Conservation (phyloP, 2,797 vertebrate species). For the Lepilemur ruficaudatus region DNA sequence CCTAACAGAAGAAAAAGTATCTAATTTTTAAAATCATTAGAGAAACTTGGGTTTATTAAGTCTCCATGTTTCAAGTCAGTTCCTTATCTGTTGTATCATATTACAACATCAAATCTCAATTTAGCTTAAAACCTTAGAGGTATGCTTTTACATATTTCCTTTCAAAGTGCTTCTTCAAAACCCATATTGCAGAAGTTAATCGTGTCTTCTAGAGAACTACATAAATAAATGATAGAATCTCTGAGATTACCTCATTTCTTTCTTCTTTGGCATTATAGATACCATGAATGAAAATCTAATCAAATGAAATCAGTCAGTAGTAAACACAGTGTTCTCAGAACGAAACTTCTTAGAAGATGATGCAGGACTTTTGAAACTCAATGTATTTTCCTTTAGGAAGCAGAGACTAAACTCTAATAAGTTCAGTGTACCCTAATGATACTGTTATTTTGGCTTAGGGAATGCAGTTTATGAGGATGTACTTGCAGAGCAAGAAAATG, state of each 20-base stretch:
- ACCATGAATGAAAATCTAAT: conserved; percentile 54
- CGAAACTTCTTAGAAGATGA: conserved; percentile 39
- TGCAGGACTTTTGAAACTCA: conserved; percentile 31
- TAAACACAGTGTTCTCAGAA: conserved; percentile 51
- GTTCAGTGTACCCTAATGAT: not conserved
- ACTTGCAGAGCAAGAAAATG: conserved; percentile 57
- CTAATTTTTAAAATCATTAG: not conserved
- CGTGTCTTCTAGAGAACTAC: conserved; percentile 23
- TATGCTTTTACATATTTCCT: conserved; percentile 38
- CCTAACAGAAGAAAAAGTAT: not conserved
- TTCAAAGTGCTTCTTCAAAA: conserved; percentile 49
- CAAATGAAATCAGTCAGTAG: conserved; percentile 1
- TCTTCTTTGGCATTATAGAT: conserved; percentile 26
- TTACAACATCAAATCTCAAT: conserved; percentile 36
- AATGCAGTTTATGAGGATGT: conserved; percentile 36
- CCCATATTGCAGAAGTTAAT: conserved; percentile 29
- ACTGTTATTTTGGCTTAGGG: conserved; percentile 41
- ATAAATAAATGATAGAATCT: conserved; percentile 40
- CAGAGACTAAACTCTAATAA: not conserved
- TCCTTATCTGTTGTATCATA: not conserved
- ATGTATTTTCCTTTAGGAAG: conserved; percentile 45
- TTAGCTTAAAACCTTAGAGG: conserved; percentile 41
- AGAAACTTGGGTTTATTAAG: not conserved
- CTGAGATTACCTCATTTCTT: conserved; percentile 28
- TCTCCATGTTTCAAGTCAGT: not conserved